Evolutionary conservation across 2,113 vertebrate genomes (phyloP).

Genomic region (Capreolus pygargus): DNA sequence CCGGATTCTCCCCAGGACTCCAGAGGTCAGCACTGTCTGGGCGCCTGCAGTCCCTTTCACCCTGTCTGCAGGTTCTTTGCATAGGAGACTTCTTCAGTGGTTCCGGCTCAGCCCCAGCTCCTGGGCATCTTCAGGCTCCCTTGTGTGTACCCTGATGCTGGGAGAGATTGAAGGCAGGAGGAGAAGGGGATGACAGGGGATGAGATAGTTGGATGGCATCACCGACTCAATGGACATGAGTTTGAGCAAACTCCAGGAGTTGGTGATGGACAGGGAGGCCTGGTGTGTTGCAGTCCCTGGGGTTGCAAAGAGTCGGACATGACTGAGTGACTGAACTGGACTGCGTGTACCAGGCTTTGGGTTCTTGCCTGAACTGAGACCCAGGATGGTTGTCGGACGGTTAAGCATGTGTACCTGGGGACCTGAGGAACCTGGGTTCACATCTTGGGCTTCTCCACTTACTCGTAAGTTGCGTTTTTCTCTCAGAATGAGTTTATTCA

Average conservation of each 20-base stretch:
- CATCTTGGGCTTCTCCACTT: neutral
- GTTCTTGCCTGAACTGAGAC: neutral
- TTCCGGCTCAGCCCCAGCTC: neutral
- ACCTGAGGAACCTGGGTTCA: neutral
- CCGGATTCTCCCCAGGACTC: neutral
- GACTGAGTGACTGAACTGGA: neutral
- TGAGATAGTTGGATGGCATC: neutral
- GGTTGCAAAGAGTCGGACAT: rapidly evolving
- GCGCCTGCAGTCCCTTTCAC: neutral
- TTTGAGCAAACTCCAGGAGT: neutral
- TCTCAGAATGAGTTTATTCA: neutral
- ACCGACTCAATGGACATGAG: neutral
- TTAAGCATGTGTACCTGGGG: neutral
- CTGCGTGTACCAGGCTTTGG: neutral
- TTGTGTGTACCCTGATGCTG: neutral
- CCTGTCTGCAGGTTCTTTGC: neutral
- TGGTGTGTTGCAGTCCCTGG: neutral
- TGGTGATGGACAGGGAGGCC: neutral
- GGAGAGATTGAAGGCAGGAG: neutral
- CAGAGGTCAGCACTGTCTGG: neutral
- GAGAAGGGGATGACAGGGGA: neutral
- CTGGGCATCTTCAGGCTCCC: neutral
- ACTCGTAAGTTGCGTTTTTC: neutral
- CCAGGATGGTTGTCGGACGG: neutral
- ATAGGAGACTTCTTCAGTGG: neutral